Evolutionary conservation across 2,113 vertebrate species (phyloP), one percentile per base, ranked within the genome.

Genomic region (Hyperopisus bebe): DNA sequence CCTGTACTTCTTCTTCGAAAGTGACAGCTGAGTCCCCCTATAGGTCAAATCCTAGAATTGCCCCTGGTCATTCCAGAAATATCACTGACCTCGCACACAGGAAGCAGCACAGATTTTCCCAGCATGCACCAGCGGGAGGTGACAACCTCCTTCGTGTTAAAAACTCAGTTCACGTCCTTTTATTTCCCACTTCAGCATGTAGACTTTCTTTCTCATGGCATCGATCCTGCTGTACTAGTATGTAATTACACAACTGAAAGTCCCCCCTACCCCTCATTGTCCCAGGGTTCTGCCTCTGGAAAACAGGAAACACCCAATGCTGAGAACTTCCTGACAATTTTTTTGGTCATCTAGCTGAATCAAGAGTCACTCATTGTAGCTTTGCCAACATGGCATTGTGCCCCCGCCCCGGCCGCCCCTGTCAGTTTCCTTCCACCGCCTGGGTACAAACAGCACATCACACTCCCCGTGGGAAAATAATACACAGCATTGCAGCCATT

Each of bases 271-370:
- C 70, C 66, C 83, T 92, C 93, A 95, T 92, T 94, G 94, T 93
- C 91, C 90, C 50, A 90, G 48, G 91, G 92, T 90, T 89, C 86
- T 83, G 88, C 42, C 66, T 70, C 92, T 82, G 90, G 91, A 93
- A 95, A 96, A 96, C 95, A 96, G 96, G 96, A 96, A 95, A 93
- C 88, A 89, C 93, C 93, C 94, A 93, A 91, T 92, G 93, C 93
- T 93, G 94, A 96, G 95, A 95, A 95, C 93, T 94, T 96, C 96
- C 95, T 95, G 95, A 93, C 92, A 92, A 92, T 94, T 92, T 95
- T 86, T 90, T 80, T 91, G 91, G 87, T 91, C 74, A 91, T 90
- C 91, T 91, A 84, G 58, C 39, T 80, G 74, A 70, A 62, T 15
- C 66, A 70, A 83, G 39, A 89, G 74, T 77, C 87, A 90, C 88